Base-by-base conservation (phyloP, 37 sponge, comb jelly and placozoan genomes). In the Oopsacas minuta region DNA sequence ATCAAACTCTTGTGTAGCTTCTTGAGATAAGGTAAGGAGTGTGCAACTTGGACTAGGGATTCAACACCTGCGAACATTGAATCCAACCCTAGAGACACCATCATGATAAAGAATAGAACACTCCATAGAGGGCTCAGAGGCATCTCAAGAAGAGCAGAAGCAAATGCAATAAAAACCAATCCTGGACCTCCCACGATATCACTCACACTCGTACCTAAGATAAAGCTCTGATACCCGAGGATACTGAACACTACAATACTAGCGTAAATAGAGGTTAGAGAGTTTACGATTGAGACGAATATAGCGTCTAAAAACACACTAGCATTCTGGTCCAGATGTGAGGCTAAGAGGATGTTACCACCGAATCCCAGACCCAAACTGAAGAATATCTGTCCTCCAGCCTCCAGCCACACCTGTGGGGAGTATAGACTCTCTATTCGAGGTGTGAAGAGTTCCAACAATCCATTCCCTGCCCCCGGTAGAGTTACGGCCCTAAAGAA, bases 401-500 rank as follows among this genome's bases (percentile, higher is more conserved):
- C 99, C 81, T 93, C 96, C 32, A 93, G 82, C 99, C 99, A 97
- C 35, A 93, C 92, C 53, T 87, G 88, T 1, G 95, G 93, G n/a
- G 53, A 42, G 42, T 82, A 90, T 15, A 90, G 37, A 83, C 88
- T 83, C 30, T 86, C 88, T 82, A 88, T 81, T 42, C 49, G 49
- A 17, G 96, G 96, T 0, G 88, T 84, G 83, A 95, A 91, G 37
- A 95, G 82, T 46, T 81, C 91, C 30, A 53, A 52, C 10, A 97
- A 37, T 38, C 99, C 99, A 42, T 86, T 87, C 0, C 90, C 93
- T 37, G 99, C 99, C 3, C 99, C 99, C 22, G 86, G 85, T 0
- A 97, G 89, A 38, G 96, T 95, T 28, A 97, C 99, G 46, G 89
- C 99, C 82, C 99, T 83, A 88, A 97, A 95, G 88, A 97, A 95